Conservation (phyloP, 1,140 invertebrate genomes). For the Drosophila navojoa region DNA sequence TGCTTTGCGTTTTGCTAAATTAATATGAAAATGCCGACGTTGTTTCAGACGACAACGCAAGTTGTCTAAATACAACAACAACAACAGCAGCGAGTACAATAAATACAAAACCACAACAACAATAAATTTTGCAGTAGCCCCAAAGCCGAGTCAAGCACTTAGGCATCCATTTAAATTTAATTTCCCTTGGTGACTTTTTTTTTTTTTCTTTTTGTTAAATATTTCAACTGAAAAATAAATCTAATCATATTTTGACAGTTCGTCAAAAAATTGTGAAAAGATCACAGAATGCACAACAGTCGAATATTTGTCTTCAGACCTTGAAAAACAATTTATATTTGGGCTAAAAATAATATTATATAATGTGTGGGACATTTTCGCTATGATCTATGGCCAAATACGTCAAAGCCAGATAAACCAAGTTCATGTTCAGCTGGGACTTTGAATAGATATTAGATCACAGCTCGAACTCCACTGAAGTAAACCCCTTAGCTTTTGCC, state of each 20-base stretch:
- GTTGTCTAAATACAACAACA: not conserved
- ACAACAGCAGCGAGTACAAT: not conserved
- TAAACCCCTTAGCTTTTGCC: no score
- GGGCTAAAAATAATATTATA: no score
- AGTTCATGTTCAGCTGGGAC: no score
- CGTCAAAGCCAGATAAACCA: no score
- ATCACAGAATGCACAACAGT: not conserved
- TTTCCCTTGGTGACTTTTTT: not conserved
- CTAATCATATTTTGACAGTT: constrained; percentile 11
- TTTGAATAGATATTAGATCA: no score
- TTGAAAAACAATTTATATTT: not conserved
- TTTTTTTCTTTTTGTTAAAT: no score
- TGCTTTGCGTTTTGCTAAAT: constrained; percentile 63
- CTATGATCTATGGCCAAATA: no score
- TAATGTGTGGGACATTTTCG: no score
- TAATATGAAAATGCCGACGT: constrained; percentile 54
- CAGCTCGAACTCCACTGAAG: no score
- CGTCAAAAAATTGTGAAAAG: not conserved
- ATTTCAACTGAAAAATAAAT: constrained; percentile 3
- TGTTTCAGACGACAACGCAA: constrained; percentile 23
- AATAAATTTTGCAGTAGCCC: not conserved
- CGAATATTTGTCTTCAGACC: not conserved
- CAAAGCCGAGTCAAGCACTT: constrained; percentile 16
- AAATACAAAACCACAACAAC: not conserved
- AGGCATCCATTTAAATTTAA: constrained; percentile 5